These are phyloP conservation scores for Drosophila buzzatii DNA, from an alignment of 2,888 invertebrate species.

Conservation along the genomic window DNA sequence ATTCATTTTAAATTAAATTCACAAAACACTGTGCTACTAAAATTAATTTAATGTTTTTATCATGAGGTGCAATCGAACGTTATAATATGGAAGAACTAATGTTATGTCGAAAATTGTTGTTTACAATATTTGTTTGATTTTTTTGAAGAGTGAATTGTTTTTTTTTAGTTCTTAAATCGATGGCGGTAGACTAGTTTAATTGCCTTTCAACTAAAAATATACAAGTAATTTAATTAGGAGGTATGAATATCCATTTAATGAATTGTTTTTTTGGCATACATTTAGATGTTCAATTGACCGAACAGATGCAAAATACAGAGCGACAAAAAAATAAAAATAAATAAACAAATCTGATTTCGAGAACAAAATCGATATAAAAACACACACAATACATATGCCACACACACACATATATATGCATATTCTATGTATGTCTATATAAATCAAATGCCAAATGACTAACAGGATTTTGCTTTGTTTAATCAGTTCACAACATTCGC, in stretches of 20 bases:
- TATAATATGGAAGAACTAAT: conserved; percentile 8
- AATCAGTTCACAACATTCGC: conserved; percentile 71
- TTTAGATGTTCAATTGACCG: conserved; percentile 36
- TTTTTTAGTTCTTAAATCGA: conserved; percentile 49
- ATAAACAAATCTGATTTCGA: conserved; percentile 49
- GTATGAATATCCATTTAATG: conserved; percentile 53
- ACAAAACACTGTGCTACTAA: conserved; percentile 76
- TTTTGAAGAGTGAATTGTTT: conserved; percentile 36
- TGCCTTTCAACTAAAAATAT: conserved; percentile 59
- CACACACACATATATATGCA: conserved; percentile 9
- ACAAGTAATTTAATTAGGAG: conserved; percentile 54
- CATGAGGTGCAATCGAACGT: conserved; percentile 66
- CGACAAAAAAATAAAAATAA: not conserved
- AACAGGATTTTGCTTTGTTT: conserved; percentile 45
- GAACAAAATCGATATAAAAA: conserved; percentile 64
- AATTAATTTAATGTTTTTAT: conserved; percentile 57
- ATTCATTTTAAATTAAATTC: conserved; percentile 60
- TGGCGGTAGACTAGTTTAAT: conserved; percentile 47
- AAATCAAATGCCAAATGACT: conserved; percentile 64
- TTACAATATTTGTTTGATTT: conserved; percentile 19
- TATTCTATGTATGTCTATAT: conserved; percentile 51
- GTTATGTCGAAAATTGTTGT: conserved; percentile 35
- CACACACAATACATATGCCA: conserved; percentile 41
- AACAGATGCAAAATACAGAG: conserved; percentile 26
- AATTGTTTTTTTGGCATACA: conserved; percentile 65